Evolutionary conservation across 2,113 vertebrate genomes (phyloP).

Genomic region (Gyps fulvus): DNA sequence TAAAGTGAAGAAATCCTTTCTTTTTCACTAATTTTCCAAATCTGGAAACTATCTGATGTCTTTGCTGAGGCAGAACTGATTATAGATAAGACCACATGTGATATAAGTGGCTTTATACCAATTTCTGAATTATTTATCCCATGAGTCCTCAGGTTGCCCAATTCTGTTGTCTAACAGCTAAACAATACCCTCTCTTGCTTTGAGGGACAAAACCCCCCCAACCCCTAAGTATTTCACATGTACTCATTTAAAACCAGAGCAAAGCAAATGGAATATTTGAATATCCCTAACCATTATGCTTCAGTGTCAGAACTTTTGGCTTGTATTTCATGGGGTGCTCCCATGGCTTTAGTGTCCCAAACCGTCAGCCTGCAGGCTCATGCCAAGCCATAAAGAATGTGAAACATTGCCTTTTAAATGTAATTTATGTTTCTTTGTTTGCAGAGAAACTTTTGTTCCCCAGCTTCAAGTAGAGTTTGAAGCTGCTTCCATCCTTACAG

Average conservation of each 20-base stretch:
- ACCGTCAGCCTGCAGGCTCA: background rate
- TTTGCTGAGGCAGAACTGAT: background rate
- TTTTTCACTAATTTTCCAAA: background rate
- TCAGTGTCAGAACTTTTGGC: background rate
- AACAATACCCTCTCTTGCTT: background rate
- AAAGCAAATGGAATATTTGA: slow-evolving; percentile 8
- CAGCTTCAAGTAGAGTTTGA: background rate
- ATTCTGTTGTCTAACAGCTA: background rate
- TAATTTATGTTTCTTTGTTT: slow-evolving; percentile 32
- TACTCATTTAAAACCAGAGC: background rate
- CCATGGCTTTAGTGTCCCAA: background rate
- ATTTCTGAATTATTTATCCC: background rate
- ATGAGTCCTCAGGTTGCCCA: background rate
- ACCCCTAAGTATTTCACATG: background rate
- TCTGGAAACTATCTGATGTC: background rate
- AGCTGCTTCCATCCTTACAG: background rate
- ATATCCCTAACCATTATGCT: background rate
- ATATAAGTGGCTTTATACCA: background rate
- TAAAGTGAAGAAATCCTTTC: background rate
- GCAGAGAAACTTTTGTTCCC: background rate
- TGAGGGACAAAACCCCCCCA: background rate
- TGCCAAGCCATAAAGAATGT: background rate
- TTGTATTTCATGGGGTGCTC: background rate
- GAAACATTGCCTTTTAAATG: background rate
- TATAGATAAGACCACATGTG: background rate